Evolutionary conservation across 1,140 invertebrate genomes (phyloP).

Genomic region (Ganaspis sp.): DNA sequence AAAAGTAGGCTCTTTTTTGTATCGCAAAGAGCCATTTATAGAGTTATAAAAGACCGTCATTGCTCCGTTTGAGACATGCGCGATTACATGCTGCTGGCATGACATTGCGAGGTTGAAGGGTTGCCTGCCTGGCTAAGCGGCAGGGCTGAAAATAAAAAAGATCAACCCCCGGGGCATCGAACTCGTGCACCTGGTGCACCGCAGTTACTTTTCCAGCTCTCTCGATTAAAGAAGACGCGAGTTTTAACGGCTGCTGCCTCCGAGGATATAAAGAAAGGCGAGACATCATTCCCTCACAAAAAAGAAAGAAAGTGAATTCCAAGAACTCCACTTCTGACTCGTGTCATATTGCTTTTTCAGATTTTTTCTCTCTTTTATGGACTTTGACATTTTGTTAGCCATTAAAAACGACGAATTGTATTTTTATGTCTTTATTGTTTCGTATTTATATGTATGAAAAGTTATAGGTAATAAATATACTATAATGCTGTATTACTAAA

Average conservation of each 20-base stretch:
- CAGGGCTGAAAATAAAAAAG: constrained; percentile 55
- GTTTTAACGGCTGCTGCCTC: constrained; percentile 40
- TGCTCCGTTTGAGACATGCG: constrained; percentile 46
- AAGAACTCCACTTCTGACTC: background rate
- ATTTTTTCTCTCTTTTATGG: background rate
- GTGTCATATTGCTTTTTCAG: background rate
- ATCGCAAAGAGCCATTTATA: constrained; percentile 34
- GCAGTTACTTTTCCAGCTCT: constrained; percentile 44
- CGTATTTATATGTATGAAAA: no score
- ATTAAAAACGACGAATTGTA: no score
- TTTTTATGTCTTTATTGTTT: no score
- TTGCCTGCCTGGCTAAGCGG: constrained; percentile 38
- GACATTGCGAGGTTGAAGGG: constrained; percentile 18
- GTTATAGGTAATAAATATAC: no score
- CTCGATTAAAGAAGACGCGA: constrained; percentile 55
- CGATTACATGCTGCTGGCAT: constrained; percentile 23
- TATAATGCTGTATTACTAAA: no score
- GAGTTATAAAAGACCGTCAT: constrained; percentile 50
- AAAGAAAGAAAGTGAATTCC: background rate
- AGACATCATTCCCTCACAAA: background rate
- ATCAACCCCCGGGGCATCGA: constrained; percentile 54
- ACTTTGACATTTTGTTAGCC: no score
- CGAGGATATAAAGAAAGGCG: constrained; percentile 10
- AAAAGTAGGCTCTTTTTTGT: constrained; percentile 43
- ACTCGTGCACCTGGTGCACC: constrained; percentile 56